phyloP scores from a whole-genome alignment of 2,113 vertebrate species.

The Macaca nemestrina region DNA sequence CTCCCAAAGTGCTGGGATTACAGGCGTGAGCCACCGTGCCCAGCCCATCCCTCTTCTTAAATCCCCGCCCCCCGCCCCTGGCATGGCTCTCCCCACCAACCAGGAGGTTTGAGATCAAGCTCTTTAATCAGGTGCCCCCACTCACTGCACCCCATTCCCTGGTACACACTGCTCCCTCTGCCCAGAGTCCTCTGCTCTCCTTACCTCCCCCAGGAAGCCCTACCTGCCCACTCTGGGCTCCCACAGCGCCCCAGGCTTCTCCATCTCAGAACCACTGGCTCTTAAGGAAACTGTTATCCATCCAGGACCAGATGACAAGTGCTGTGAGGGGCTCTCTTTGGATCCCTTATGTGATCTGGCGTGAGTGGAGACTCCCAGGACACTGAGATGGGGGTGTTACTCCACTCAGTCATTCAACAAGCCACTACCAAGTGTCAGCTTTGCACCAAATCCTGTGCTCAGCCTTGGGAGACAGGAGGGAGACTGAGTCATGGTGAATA shows the following conservation, averaged over 20 bases:
- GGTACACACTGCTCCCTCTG: background rate
- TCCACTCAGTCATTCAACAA: background rate
- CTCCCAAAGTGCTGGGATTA: too few relatives aligned
- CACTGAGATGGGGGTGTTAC: background rate
- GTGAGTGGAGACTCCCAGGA: background rate
- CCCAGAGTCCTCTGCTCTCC: background rate
- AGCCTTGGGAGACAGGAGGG: background rate
- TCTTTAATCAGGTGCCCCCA: background rate
- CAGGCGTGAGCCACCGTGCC: rapidly evolving
- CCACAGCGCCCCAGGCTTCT: background rate
- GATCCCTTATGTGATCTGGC: background rate
- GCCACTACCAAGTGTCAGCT: background rate
- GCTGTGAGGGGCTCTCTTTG: background rate
- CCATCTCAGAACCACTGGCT: background rate
- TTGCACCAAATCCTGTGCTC: background rate
- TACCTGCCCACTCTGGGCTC: background rate
- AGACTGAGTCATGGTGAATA: background rate
- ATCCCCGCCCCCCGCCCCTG: too few relatives aligned
- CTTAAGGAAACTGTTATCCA: background rate
- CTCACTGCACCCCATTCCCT: background rate
- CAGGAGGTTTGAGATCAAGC: background rate
- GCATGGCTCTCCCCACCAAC: background rate
- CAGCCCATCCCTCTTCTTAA: background rate
- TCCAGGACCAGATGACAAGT: background rate
- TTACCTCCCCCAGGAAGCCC: background rate